Conservation (phyloP, 2,113 vertebrate genomes). For the Festucalex cinctus region DNA sequence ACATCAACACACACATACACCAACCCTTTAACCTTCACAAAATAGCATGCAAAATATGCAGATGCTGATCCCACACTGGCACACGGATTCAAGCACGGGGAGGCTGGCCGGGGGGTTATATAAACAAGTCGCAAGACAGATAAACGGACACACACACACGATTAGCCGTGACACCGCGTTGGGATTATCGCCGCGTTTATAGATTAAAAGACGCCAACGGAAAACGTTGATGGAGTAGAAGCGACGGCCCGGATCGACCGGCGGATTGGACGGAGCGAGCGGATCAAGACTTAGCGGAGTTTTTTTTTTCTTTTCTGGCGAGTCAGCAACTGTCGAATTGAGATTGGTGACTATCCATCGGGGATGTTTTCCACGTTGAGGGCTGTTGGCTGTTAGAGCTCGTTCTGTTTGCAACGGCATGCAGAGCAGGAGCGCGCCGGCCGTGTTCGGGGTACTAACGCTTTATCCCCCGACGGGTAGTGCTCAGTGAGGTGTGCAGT, state of each 20-base stretch:
- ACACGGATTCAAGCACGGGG: conserved; percentile 42
- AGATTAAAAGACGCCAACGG: conserved; percentile 20
- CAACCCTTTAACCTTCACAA: conserved; percentile 64
- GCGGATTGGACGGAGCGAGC: conserved; percentile 39
- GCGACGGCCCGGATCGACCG: conserved; percentile 1
- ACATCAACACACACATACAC: conserved; percentile 12
- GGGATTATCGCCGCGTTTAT: conserved; percentile 40
- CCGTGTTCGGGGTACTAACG: conserved; percentile 16
- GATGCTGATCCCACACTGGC: conserved; percentile 59
- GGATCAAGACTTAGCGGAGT: conserved; percentile 35
- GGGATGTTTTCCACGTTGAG: conserved; percentile 16
- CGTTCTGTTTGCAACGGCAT: conserved; percentile 39
- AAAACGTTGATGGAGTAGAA: conserved; percentile 9
- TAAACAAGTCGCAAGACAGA: conserved; percentile 52
- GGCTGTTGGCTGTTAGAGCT: conserved; percentile 44
- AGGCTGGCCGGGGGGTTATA: conserved; percentile 57
- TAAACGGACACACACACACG: conserved; percentile 39
- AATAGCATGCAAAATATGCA: conserved; percentile 71
- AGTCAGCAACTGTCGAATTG: conserved; percentile 16
- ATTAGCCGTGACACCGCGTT: conserved; percentile 16
- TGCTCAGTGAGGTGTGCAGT: background rate
- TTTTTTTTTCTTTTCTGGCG: conserved; percentile 34
- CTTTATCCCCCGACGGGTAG: background rate
- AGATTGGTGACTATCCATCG: conserved; percentile 44
- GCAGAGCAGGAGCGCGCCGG: conserved; percentile 38